phyloP scores from a whole-genome alignment of 2,888 invertebrate genomes.

The Drosophila macrothrix region DNA sequence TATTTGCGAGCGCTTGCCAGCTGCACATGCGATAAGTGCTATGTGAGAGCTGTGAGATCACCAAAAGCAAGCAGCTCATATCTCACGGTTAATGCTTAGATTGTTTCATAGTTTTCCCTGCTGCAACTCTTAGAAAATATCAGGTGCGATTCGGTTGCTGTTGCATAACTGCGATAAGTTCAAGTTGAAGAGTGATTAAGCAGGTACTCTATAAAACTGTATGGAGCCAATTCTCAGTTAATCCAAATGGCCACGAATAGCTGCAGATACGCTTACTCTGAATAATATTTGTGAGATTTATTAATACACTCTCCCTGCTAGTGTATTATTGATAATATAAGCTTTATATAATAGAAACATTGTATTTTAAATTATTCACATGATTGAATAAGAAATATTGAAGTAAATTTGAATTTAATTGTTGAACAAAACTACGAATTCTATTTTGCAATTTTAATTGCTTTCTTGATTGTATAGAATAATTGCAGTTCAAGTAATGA shows the following conservation, averaged over 20 bases:
- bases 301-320: no score
- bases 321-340: neutral
- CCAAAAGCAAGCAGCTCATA: neutral
- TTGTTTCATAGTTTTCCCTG: slow-evolving; percentile 1
- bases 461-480: neutral
- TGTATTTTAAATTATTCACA: neutral
- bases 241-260: slow-evolving; percentile 28
- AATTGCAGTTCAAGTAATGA: slow-evolving; percentile 6
- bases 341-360: neutral
- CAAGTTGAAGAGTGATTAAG: slow-evolving; percentile 17
- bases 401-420: neutral
- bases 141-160: slow-evolving; percentile 3
- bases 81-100: slow-evolving; percentile 18
- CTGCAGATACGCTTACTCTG: slow-evolving; percentile 12
- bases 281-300: slow-evolving; percentile 1
- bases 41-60: slow-evolving; percentile 15
- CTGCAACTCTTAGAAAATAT: slow-evolving; percentile 22
- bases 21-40: slow-evolving; percentile 29
- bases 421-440: neutral
- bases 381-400: neutral
- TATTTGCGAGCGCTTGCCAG: slow-evolving; percentile 38
- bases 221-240: slow-evolving; percentile 12
- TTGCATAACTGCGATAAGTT: slow-evolving; percentile 28
- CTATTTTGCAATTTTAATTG: neutral
- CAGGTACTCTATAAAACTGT: slow-evolving; percentile 27